Conservation (phyloP, 2,888 invertebrate genomes). For the Luffia ferchaultella region DNA sequence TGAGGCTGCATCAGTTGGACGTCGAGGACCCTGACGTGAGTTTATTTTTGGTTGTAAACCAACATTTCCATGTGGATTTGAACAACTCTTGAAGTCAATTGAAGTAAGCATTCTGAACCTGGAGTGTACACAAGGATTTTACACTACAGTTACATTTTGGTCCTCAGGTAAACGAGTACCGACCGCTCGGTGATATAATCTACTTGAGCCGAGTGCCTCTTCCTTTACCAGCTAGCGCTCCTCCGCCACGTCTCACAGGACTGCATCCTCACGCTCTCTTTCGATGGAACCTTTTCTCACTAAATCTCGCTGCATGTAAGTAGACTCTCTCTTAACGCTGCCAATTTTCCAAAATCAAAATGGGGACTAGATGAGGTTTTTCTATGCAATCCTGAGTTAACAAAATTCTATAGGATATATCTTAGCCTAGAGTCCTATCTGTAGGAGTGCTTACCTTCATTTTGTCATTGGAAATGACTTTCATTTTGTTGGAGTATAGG, state of each 20-base stretch:
- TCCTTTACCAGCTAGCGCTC: constrained; percentile 48
- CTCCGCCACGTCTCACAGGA: constrained; percentile 44
- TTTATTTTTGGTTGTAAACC: constrained; percentile 2
- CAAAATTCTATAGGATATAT: too few relatives aligned
- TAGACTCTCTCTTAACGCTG: constrained; percentile 13
- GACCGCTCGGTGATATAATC: constrained; percentile 88
- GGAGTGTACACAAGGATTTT: too few relatives aligned
- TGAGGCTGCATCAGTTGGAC: constrained; percentile 81
- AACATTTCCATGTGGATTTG: neutral
- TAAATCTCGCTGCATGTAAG: constrained; percentile 65
- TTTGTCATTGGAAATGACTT: too few relatives aligned
- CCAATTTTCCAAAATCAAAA: too few relatives aligned
- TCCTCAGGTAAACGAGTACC: constrained; percentile 85
- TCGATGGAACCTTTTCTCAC: constrained; percentile 79
- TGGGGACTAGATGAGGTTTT: too few relatives aligned
- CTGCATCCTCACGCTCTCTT: constrained; percentile 73
- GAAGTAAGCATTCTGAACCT: neutral
- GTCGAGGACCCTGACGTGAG: constrained; percentile 93
- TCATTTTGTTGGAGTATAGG: too few relatives aligned
- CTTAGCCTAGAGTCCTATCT: too few relatives aligned
- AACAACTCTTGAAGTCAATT: neutral
- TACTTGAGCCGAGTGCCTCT: constrained; percentile 50
- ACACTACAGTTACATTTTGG: neutral
- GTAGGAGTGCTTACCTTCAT: too few relatives aligned
- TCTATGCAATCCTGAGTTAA: too few relatives aligned